These are phyloP conservation scores for Sorex fumeus DNA, from an alignment of 2,113 vertebrate genomes.

Conservation along the genomic window DNA sequence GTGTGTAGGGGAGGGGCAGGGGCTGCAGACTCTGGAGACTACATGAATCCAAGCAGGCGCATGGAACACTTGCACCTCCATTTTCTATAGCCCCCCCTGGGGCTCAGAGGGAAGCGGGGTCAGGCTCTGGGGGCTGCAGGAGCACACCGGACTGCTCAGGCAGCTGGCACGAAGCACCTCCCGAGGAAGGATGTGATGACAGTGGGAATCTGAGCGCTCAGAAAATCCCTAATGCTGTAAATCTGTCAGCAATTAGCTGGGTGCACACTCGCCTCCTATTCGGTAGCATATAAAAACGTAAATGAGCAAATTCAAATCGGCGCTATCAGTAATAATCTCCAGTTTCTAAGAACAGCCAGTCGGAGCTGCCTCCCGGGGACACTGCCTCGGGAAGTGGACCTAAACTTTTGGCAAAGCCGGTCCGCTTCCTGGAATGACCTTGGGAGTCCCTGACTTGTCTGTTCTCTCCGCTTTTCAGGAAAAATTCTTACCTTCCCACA, in stretches of 20 bases:
- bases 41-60: constrained; percentile 1
- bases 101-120: constrained; percentile 40
- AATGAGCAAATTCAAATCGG: constrained; percentile 78
- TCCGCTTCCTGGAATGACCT: constrained; percentile 76
- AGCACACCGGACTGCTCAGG: constrained; percentile 65
- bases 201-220: constrained; percentile 66
- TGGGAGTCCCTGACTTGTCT: constrained; percentile 75
- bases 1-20: constrained; percentile 23
- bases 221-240: constrained; percentile 75
- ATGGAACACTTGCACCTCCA: constrained; percentile 61
- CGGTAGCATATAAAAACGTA: constrained; percentile 80
- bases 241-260: constrained; percentile 81
- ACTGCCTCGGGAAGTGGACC: constrained; percentile 81
- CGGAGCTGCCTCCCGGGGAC: constrained; percentile 73
- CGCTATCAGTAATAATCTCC: constrained; percentile 80
- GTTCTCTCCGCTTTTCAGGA: constrained; percentile 77
- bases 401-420: constrained; percentile 75
- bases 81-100: constrained; percentile 60
- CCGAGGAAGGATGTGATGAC: constrained; percentile 70
- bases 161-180: constrained; percentile 34
- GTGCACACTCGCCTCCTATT: constrained; percentile 71
- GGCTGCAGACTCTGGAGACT: constrained; percentile 29
- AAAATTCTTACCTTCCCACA: constrained; percentile 72
- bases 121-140: constrained; percentile 58
- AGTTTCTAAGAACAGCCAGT: constrained; percentile 79